These are phyloP conservation scores for Hypsibius dujardini DNA, from an alignment of 1,140 invertebrate genomes.

Conservation along the genomic window DNA sequence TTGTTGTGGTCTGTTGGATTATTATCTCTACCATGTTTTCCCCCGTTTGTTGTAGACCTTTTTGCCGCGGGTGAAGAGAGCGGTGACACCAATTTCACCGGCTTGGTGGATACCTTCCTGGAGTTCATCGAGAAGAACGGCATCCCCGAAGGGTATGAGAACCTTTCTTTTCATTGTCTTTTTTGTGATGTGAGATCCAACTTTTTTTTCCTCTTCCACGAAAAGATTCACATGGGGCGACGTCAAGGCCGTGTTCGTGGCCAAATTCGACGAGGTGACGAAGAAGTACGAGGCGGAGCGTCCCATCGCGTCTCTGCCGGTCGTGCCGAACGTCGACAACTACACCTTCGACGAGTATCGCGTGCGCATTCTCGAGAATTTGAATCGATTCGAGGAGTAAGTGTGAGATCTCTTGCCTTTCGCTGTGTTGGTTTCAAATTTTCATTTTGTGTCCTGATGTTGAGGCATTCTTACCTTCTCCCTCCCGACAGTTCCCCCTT, in stretches of 20 bases:
- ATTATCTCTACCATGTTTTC: no score
- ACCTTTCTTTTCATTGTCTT: neutral
- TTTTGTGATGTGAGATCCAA: neutral
- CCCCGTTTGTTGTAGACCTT: neutral
- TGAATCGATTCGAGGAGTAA: slow-evolving; percentile 6
- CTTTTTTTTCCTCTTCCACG: neutral
- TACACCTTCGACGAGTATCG: slow-evolving; percentile 9
- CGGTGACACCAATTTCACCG: neutral
- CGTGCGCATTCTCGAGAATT: neutral
- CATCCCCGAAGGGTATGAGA: neutral
- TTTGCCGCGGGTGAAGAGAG: neutral
- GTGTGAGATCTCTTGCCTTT: neutral
- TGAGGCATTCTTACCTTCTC: no score
- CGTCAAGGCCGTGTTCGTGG: neutral
- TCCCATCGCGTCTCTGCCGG: neutral
- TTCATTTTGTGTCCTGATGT: neutral
- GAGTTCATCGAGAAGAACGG: neutral
- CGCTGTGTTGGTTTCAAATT: neutral
- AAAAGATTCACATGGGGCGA: neutral
- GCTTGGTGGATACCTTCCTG: neutral
- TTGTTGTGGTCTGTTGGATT: no score
- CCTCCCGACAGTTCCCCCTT: slow-evolving; percentile 59
- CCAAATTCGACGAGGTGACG: neutral
- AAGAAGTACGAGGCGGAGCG: neutral
- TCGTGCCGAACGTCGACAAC: neutral